Conservation (phyloP, 2,888 invertebrate species). For the Omphaloscelis lunosa region DNA sequence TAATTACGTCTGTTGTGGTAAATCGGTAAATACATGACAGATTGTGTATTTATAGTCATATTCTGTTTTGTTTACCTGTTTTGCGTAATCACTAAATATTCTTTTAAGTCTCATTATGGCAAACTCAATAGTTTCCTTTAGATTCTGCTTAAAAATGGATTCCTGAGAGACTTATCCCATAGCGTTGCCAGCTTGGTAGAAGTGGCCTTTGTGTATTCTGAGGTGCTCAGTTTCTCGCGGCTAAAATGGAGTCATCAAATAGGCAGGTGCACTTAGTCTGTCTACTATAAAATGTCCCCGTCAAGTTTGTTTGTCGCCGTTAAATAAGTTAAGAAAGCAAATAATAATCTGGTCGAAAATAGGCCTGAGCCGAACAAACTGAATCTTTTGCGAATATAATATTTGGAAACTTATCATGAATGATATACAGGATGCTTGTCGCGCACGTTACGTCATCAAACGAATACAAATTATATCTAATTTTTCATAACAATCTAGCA, state of each 20-base stretch:
- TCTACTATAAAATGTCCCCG: constrained; percentile 17
- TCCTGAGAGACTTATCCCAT: neutral
- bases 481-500: neutral
- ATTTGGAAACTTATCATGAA: constrained; percentile 1
- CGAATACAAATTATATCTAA: neutral
- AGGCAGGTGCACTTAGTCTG: constrained; percentile 34
- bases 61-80: constrained; percentile 33
- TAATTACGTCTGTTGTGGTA: constrained; percentile 40
- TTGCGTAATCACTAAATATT: constrained; percentile 12
- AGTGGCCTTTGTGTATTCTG: constrained; percentile 5
- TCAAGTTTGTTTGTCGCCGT: constrained; percentile 25
- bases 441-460: constrained; percentile 15
- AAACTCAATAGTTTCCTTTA: neutral
- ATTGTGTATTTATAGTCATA: constrained; percentile 18
- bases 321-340: constrained; percentile 16
- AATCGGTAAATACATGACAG: constrained; percentile 31
- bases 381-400: constrained; percentile 10
- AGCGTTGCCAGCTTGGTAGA: neutral
- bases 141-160: neutral
- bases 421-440: neutral
- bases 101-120: neutral
- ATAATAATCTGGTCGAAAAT: constrained; percentile 16
- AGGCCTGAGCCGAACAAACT: neutral
- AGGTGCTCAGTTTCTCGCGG: constrained; percentile 24
- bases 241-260: constrained; percentile 21